Conservation (phyloP, 2,113 vertebrate species). For the Sapajus apella region DNA sequence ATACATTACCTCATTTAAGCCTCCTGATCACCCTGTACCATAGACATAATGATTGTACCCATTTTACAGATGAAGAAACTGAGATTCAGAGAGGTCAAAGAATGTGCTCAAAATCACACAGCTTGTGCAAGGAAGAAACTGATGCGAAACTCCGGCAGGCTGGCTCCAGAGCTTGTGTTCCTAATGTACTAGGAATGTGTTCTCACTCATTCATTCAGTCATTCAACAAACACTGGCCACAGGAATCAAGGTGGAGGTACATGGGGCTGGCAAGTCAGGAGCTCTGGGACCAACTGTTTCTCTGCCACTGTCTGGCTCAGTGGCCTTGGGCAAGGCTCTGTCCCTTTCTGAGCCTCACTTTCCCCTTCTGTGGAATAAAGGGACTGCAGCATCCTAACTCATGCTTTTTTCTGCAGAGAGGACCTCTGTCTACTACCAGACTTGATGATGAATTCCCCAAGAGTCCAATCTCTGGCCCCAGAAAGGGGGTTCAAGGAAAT, state of each 20-base stretch:
- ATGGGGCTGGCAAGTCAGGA: no score
- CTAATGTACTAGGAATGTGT: background rate
- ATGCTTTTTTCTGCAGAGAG: background rate
- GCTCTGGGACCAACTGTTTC: background rate
- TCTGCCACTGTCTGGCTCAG: background rate
- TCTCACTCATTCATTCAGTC: background rate
- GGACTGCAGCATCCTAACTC: background rate
- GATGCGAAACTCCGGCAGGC: background rate
- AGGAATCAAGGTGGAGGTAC: background rate
- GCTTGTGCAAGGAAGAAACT: background rate
- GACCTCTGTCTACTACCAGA: background rate
- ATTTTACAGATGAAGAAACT: background rate
- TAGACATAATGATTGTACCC: background rate
- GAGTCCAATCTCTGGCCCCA: background rate
- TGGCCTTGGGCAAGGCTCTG: background rate
- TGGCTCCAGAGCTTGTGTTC: background rate
- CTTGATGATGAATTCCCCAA: background rate
- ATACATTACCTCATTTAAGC: background rate
- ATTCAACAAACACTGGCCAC: no score
- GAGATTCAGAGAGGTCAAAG: background rate
- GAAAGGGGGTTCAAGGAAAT: background rate
- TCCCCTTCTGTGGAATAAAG: background rate
- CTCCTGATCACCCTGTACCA: background rate
- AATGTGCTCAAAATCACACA: background rate
- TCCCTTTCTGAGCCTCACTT: background rate